Evolutionary conservation across 2,113 vertebrate genomes (phyloP).

Genomic region (Cephalophus harveyi): DNA sequence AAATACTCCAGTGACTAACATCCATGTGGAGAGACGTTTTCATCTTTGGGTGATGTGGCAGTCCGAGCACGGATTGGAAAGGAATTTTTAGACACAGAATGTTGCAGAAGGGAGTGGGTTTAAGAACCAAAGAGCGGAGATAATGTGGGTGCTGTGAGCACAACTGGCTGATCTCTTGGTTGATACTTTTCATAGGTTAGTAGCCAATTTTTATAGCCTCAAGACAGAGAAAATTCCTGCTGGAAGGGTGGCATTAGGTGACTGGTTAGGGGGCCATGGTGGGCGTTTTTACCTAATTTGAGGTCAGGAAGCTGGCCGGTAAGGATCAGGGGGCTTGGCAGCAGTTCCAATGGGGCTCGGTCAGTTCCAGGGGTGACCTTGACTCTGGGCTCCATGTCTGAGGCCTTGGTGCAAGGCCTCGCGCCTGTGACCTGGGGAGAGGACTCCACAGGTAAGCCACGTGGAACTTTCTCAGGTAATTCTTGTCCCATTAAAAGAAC

Average conservation of each 20-base stretch:
- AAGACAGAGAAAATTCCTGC: neutral
- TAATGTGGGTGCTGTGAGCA: neutral
- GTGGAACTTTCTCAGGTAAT: neutral
- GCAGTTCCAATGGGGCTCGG: neutral
- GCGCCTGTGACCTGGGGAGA: neutral
- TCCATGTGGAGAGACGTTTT: too few species aligned
- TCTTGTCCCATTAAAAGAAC: neutral
- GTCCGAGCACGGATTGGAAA: neutral
- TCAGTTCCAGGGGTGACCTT: neutral
- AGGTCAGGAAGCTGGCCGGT: neutral
- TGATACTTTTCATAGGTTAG: neutral
- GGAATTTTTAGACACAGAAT: neutral
- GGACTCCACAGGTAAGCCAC: neutral
- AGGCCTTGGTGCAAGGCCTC: neutral
- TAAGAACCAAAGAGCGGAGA: neutral
- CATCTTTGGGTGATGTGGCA: neutral
- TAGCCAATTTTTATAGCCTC: neutral
- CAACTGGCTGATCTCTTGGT: neutral
- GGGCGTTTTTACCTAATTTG: neutral
- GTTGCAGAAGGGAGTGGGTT: neutral
- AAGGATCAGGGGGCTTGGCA: neutral
- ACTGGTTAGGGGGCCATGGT: neutral
- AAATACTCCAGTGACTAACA: neutral
- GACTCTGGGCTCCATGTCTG: neutral
- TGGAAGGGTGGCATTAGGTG: neutral